These are phyloP conservation scores for Cantharis nigra DNA, from an alignment of 2,888 invertebrate species.

Conservation along the genomic window DNA sequence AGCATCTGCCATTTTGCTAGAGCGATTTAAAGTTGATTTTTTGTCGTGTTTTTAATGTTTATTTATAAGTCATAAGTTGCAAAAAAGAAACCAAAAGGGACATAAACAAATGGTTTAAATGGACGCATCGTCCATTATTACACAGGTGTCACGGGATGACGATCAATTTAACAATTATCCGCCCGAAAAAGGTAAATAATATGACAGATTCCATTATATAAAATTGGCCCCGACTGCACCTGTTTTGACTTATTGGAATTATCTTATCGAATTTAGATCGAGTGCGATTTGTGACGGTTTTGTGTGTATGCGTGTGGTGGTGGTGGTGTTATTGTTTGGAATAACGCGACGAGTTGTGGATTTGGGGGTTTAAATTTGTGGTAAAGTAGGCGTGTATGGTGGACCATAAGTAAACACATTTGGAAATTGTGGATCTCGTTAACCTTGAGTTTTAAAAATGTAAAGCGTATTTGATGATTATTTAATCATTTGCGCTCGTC, in stretches of 20 bases:
- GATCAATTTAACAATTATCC: slow-evolving; percentile 91
- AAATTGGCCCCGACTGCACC: slow-evolving; percentile 32
- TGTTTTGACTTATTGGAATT: slow-evolving; percentile 18
- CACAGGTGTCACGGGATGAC: slow-evolving; percentile 97
- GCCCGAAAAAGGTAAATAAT: slow-evolving; percentile 85
- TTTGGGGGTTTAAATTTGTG: slow-evolving; percentile 8
- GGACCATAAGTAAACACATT: slow-evolving; percentile 42
- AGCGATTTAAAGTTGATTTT: slow-evolving; percentile 46
- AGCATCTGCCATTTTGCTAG: slow-evolving; percentile 52
- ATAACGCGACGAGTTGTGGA: not conserved
- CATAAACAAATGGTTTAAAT: slow-evolving; percentile 74
- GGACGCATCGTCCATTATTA: slow-evolving; percentile 99
- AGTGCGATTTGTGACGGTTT: not conserved
- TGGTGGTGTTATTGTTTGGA: not conserved
- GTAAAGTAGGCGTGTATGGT: slow-evolving; percentile 49
- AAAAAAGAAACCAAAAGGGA: slow-evolving; percentile 38
- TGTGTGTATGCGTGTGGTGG: not conserved
- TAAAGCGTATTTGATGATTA: not conserved
- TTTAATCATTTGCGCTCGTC: not conserved
- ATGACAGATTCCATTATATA: slow-evolving; percentile 41
- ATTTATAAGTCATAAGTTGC: slow-evolving; percentile 25
- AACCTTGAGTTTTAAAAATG: slow-evolving; percentile 44
- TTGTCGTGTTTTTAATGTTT: slow-evolving; percentile 37
- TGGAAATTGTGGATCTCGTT: slow-evolving; percentile 45
- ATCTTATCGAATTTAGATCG: not conserved